Base-by-base conservation (phyloP, 1,140 invertebrate genomes). In the Procambarus clarkii region DNA sequence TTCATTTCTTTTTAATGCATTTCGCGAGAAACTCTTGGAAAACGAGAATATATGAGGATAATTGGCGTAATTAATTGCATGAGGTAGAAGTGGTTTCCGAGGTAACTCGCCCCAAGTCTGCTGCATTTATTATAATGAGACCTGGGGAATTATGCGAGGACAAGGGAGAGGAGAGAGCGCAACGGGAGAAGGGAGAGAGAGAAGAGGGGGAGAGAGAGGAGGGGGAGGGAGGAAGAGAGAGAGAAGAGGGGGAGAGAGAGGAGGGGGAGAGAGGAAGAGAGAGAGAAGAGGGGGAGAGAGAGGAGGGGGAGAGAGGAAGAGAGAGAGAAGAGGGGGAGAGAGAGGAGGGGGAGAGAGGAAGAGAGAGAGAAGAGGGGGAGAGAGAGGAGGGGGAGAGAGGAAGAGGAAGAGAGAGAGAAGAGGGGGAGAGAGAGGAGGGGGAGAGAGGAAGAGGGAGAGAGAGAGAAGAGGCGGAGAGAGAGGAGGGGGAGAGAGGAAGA, bases 41-140 rank as follows among this genome's bases (percentile, higher is more conserved):
- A 45, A 83, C 46, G 50, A 83, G n/a, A 69, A 64, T 21, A 64
- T 54, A 64, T 21, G 54, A 64, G 81, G 81, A 83, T 86, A 86
- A 86, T 76, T 86, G 69, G 50, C 83, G 58, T 24, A n/a, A 86
- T 58, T 86, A 86, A 76, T 76, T 74, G 83, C 46, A 34, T 48
- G 8, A 8, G 82, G 45, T n/a, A 18, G 50, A 50, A 44, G 64
- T 50, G 64, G 64, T 50, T 50, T 50, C 69, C 83, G 9, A 50
- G 64, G 64, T 48, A 50, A 34, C 18, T 50, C n/a, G 44, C 46
- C 44, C 69, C 81, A 0, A 45, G 2, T n/a, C n/a, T 50, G 54
- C n/a, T 54, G 21, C 21, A 54, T 81, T 81, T 81, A 81, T 81
- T 81, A 54, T 50, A 81, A 81, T 54, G 79, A 81, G 79, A 48